Evolutionary conservation across 2,113 vertebrate genomes (phyloP).

Genomic region (Danionella cerebrum): DNA sequence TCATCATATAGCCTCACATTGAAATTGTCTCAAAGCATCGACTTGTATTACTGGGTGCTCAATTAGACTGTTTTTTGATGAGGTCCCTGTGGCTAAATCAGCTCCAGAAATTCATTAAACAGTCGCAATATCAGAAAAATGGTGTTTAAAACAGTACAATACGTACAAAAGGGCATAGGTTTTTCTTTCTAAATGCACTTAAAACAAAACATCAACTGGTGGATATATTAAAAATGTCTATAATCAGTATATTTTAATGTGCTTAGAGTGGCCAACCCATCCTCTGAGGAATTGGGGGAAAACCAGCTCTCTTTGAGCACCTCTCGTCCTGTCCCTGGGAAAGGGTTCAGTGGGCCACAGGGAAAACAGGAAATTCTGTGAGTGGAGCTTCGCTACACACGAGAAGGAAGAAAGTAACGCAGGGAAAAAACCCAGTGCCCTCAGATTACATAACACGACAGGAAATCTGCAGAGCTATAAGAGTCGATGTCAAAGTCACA

Average conservation of each 20-base stretch:
- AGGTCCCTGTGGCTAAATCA: no score
- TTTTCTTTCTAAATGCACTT: no score
- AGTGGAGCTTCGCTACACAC: neutral
- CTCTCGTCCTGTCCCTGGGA: constrained; percentile 25
- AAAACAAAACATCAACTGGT: no score
- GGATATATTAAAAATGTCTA: no score
- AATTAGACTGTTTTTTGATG: no score
- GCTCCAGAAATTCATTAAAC: no score
- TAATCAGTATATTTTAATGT: neutral
- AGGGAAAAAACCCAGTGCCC: constrained; percentile 34
- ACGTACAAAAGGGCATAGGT: no score
- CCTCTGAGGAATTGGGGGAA: neutral
- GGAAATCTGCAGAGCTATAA: constrained; percentile 52
- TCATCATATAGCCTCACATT: no score
- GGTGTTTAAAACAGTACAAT: no score
- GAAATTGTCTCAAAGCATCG: no score
- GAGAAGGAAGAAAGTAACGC: constrained; percentile 13
- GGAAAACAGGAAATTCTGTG: constrained; percentile 40
- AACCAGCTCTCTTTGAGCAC: neutral
- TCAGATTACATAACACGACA: constrained; percentile 58
- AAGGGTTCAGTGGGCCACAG: constrained; percentile 16
- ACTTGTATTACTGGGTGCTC: no score
- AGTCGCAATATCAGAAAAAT: no score
- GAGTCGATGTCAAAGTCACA: neutral
- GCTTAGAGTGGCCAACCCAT: neutral